These are phyloP conservation scores for Chlorocebus sabaeus DNA, from an alignment of 2,113 vertebrate species.

Conservation along the genomic window DNA sequence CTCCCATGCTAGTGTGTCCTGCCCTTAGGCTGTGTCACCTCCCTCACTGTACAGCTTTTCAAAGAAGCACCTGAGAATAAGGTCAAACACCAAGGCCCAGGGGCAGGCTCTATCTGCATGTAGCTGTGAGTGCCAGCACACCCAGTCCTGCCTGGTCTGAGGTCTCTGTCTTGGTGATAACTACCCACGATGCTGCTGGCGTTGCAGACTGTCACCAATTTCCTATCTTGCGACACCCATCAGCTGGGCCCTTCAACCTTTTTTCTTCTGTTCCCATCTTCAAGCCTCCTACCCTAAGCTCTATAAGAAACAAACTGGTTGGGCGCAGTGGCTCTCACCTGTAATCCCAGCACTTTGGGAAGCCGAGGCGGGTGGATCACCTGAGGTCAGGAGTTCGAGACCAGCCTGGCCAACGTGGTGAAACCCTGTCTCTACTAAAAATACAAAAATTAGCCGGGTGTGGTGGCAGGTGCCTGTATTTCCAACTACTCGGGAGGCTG, in stretches of 20 bases:
- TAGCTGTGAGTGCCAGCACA: neutral
- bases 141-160: neutral
- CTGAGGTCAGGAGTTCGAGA: too few species aligned
- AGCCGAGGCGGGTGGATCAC: too few species aligned
- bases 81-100: neutral
- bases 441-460: too few species aligned
- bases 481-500: too few species aligned
- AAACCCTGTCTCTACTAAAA: too few species aligned
- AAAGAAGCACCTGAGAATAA: neutral
- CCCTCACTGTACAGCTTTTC: neutral
- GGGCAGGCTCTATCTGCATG: neutral
- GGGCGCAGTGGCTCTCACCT: too few species aligned
- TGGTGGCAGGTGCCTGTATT: too few species aligned
- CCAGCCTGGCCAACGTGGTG: too few species aligned
- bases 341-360: too few species aligned
- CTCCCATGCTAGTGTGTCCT: neutral
- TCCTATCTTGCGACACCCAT: neutral
- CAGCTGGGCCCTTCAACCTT: neutral
- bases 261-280: neutral
- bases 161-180: neutral
- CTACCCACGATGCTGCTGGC: neutral
- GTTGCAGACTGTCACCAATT: neutral
- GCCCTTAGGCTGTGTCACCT: neutral
- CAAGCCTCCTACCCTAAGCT: neutral
- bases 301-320: neutral